Evolutionary conservation across 2,797 vertebrate species (phyloP).

Genomic region (Chelon labrosus): DNA sequence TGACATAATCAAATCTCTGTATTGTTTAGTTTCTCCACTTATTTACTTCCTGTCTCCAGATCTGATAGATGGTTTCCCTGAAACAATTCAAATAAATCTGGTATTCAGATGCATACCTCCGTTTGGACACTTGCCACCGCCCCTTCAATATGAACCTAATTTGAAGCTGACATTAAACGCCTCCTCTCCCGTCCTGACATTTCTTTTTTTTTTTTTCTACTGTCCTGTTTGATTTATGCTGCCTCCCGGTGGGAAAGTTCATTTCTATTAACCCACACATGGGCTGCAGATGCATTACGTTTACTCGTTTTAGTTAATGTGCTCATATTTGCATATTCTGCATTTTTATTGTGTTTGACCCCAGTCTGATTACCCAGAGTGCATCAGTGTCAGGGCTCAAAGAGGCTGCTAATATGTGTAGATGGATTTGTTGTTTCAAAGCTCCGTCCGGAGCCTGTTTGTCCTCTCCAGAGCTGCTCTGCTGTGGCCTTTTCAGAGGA

Average conservation of each 20-base stretch:
- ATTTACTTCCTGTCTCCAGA: no score
- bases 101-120: no score
- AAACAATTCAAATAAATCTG: no score
- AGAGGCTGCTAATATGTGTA: background rate
- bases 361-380: background rate
- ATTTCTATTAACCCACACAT: slow-evolving; percentile 35
- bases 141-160: no score
- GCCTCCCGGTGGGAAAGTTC: slow-evolving; percentile 11
- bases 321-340: slow-evolving; percentile 27
- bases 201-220: background rate
- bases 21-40: no score
- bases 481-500: slow-evolving; percentile 4
- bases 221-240: slow-evolving; percentile 19
- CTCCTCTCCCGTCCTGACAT: slow-evolving; percentile 11
- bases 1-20: no score
- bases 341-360: slow-evolving; percentile 14
- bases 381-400: slow-evolving; percentile 6
- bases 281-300: slow-evolving; percentile 3
- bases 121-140: no score
- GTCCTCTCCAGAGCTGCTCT: slow-evolving; percentile 7
- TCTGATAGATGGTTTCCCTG: no score
- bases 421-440: background rate
- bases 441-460: no score
- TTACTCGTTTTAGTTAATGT: slow-evolving; percentile 4
- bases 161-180: background rate